Evolutionary conservation across 2,797 vertebrate genomes (phyloP).

Genomic region (Sciaenops ocellatus): DNA sequence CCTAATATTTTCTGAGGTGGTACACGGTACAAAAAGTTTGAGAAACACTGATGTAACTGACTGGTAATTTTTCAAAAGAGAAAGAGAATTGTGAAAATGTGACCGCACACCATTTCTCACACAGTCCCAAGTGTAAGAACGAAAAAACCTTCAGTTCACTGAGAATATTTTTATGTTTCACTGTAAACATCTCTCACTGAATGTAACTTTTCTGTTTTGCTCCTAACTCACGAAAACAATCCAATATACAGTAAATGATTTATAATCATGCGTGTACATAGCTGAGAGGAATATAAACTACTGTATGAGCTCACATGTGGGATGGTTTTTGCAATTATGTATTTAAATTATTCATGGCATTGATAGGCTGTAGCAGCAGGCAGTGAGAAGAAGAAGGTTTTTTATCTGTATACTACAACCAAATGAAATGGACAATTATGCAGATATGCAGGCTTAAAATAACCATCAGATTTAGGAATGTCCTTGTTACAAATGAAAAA

Average conservation of each 20-base stretch:
- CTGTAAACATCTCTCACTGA: neutral
- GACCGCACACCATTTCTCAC: neutral
- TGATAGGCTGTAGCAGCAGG: conserved; percentile 27
- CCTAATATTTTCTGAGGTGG: no score
- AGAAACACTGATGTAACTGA: neutral
- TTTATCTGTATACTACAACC: conserved; percentile 40
- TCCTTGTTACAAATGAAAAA: conserved; percentile 47
- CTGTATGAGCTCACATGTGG: conserved; percentile 15
- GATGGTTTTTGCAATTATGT: conserved; percentile 39
- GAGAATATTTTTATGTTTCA: neutral
- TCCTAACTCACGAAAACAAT: conserved; percentile 8
- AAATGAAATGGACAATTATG: conserved; percentile 54
- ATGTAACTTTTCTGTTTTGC: neutral
- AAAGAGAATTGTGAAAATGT: neutral
- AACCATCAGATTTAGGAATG: conserved; percentile 38
- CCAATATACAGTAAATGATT: conserved; percentile 25
- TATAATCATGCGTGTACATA: conserved; percentile 21
- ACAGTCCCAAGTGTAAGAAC: no score
- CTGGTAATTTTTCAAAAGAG: neutral
- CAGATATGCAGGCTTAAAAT: conserved; percentile 30
- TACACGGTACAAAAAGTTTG: no score
- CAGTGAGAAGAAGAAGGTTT: neutral
- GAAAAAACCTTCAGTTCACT: neutral
- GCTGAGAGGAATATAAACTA: conserved; percentile 41
- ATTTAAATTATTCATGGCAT: conserved; percentile 60